Conservation (phyloP, 2,888 invertebrate genomes). For the Halocaridina rubra region DNA sequence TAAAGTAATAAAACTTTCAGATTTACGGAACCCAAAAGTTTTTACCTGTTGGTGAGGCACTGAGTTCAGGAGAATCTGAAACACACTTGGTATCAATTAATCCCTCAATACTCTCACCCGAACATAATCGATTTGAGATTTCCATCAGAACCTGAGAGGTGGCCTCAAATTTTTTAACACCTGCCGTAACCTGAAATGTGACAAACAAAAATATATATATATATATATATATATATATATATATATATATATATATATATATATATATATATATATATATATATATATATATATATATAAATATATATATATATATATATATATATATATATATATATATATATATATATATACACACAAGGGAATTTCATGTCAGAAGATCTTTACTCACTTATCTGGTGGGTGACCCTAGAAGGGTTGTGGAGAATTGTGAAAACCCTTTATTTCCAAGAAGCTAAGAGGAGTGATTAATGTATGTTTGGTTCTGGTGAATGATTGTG, state of each 20-base stretch:
- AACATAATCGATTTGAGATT: constrained; percentile 18
- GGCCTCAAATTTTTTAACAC: constrained; percentile 40
- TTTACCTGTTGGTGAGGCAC: constrained; percentile 55
- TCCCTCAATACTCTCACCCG: constrained; percentile 34
- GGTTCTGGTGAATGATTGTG: too few species aligned
- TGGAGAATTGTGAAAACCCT: too few species aligned
- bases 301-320: background rate
- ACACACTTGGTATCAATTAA: constrained; percentile 10
- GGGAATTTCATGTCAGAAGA: background rate
- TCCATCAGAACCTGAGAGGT: constrained; percentile 52
- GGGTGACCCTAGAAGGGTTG: too few species aligned
- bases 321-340: too few species aligned
- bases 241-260: background rate
- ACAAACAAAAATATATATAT: background rate
- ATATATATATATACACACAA: background rate
- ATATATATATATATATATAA: background rate
- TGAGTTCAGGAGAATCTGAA: constrained; percentile 48
- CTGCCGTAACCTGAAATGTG: constrained; percentile 23
- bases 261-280: background rate
- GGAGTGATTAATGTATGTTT: too few species aligned
- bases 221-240: background rate
- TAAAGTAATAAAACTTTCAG: too few species aligned
- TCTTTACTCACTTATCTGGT: too few species aligned
- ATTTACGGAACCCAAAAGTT: too few species aligned
- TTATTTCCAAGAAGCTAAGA: too few species aligned